Evolutionary conservation across 1,140 invertebrate genomes (phyloP).

Genomic region (Trialeurodes vaporariorum): DNA sequence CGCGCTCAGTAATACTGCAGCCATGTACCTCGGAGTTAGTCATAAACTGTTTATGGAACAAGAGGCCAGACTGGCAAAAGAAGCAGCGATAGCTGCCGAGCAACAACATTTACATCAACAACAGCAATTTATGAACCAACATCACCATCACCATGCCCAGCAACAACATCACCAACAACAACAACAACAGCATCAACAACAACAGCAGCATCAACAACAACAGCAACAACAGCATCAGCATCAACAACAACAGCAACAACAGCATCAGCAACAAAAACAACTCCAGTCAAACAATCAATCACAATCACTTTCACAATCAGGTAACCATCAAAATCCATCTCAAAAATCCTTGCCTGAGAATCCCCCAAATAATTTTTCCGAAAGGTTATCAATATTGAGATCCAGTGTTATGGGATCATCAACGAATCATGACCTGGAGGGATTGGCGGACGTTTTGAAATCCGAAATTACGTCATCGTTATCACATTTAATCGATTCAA

Average conservation of each 20-base stretch:
- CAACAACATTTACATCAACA: constrained; percentile 39
- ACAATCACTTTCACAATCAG: constrained; percentile 10
- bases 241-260: constrained; percentile 17
- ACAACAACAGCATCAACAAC: constrained; percentile 40
- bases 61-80: constrained; percentile 56
- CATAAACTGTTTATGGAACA: constrained; percentile 63
- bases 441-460: constrained; percentile 77
- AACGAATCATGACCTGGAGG: constrained; percentile 65
- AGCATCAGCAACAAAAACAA: constrained; percentile 31
- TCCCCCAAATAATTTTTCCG: constrained; percentile 40
- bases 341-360: neutral
- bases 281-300: constrained; percentile 29
- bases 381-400: constrained; percentile 50
- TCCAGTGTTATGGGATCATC: constrained; percentile 47
- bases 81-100: constrained; percentile 39
- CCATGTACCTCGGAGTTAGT: constrained; percentile 58
- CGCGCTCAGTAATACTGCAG: constrained; percentile 50
- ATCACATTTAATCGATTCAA: constrained; percentile 74
- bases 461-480: constrained; percentile 75
- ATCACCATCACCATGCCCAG: constrained; percentile 28
- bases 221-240: constrained; percentile 32
- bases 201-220: constrained; percentile 35
- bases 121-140: constrained; percentile 23
- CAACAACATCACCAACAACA: constrained; percentile 39
- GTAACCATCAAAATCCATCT: constrained; percentile 25